A percentile compares a stretch with the other conserved stretches of the same genome.
Conservation (phyloP, 2,797 vertebrate genomes). For the Sphenodon punctatus region DNA sequence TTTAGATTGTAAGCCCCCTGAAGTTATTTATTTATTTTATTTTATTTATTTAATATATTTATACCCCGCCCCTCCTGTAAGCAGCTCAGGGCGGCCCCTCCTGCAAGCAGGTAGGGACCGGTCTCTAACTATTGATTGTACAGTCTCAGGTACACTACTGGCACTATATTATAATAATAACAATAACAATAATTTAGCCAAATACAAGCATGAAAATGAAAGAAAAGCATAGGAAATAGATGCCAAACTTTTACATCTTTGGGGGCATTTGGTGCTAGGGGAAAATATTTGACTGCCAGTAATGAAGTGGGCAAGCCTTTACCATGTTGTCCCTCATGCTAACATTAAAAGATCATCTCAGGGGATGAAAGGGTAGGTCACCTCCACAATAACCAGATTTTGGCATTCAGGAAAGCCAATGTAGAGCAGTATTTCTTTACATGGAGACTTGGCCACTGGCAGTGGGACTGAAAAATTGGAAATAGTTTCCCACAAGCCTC, state of each 20-base stretch:
- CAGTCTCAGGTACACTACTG: too few relatives aligned
- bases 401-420: background rate
- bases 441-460: background rate
- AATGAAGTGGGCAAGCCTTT: fast-evolving
- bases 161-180: too few relatives aligned
- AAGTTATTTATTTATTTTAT: too few relatives aligned
- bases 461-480: background rate
- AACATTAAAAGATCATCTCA: background rate
- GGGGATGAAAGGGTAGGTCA: background rate
- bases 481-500: background rate
- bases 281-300: background rate
- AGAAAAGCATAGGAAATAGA: background rate
- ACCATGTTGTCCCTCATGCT: background rate
- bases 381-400: background rate
- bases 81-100: too few relatives aligned
- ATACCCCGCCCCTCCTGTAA: too few relatives aligned
- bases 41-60: too few relatives aligned
- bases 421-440: background rate
- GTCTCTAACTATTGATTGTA: too few relatives aligned
- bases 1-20: too few relatives aligned
- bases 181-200: too few relatives aligned
- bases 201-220: background rate
- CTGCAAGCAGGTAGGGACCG: too few relatives aligned
- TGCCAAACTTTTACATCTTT: background rate
- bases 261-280: too few relatives aligned